A percentile compares a stretch with the other conserved stretches of the same genome.
Evolutionary conservation across 2,113 vertebrate genomes (phyloP).

Genomic region (Rhinopithecus roxellana): DNA sequence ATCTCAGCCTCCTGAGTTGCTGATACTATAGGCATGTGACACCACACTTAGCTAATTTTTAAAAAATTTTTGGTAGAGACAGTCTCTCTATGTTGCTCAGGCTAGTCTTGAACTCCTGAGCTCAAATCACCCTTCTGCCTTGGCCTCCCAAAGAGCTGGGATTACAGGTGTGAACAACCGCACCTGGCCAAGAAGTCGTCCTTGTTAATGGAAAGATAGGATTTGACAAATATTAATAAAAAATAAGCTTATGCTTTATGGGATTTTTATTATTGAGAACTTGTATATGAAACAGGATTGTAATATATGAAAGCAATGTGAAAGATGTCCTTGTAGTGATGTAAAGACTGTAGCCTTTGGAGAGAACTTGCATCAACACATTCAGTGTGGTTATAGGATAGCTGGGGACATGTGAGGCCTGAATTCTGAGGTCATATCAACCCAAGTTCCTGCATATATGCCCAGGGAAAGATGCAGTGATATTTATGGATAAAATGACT

Average conservation of each 20-base stretch:
- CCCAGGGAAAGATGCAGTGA: background rate
- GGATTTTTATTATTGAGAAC: background rate
- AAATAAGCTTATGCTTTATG: background rate
- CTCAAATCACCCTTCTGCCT: too few species aligned
- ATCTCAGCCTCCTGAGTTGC: too few species aligned
- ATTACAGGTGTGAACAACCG: too few species aligned
- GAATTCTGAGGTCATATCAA: background rate
- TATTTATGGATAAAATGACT: background rate
- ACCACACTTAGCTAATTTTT: too few species aligned
- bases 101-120: too few species aligned
- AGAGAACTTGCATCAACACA: background rate
- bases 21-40: too few species aligned
- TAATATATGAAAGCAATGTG: background rate
- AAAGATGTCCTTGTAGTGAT: background rate
- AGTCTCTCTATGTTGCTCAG: too few species aligned
- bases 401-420: background rate
- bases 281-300: background rate
- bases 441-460: background rate
- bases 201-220: background rate
- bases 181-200: too few species aligned
- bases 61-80: too few species aligned
- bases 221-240: conserved; percentile 6
- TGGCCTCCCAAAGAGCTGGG: too few species aligned
- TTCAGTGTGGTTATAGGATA: background rate
- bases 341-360: background rate